Base-by-base conservation (phyloP, 2,113 vertebrate genomes). In the Nothobranchius furzeri region DNA sequence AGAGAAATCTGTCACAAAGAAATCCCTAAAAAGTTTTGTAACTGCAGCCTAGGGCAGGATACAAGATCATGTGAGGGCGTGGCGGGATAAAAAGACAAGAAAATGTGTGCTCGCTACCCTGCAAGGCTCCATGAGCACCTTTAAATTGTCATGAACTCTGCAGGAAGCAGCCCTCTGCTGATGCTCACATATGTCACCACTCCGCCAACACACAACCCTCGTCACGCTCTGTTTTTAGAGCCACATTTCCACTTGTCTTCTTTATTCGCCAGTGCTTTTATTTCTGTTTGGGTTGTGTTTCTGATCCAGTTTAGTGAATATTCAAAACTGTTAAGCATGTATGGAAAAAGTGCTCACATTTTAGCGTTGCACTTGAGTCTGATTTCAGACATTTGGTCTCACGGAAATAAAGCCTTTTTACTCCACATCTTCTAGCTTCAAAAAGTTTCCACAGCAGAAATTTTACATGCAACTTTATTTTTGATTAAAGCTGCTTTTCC, bases 61-160 rank as follows among this genome's bases (percentile, higher is more conserved):
- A 30, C 30, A 4, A 30, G 30, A 30, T 30, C 3, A 30, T 30
- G 3, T 30, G 30, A 40, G 6, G 37, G 37, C 0, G 5, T 40
- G 77, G 69, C 73, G 76, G 83, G 67, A 79, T 82, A 78, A 47
- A 85, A 61, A 63, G 15, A 35, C 25, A 13, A 40, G 37, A 35
- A 52, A 13, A 20, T 24, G 12, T 25, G 64, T 52, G 67, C 45
- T 36, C 37, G 2, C 17, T 60, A 54, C 4, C 12, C 17, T 20
- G 50, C 49, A 59, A 52, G 35, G 54, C 68, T 68, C 24, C 3
- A 10, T 62, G 42, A 76, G 70, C 64, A 64, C 55, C 24, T 15
- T 40, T 40, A 46, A 60, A 35, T 59, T 50, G 12, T 5, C 25
- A 15, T 47, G 60, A 62, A 63, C 60, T 43, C 71, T 35, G 67